A percentile compares a stretch with the other conserved stretches of the same genome.
phyloP scores from a whole-genome alignment of 2,113 vertebrate species.

The Mesitornis unicolor region DNA sequence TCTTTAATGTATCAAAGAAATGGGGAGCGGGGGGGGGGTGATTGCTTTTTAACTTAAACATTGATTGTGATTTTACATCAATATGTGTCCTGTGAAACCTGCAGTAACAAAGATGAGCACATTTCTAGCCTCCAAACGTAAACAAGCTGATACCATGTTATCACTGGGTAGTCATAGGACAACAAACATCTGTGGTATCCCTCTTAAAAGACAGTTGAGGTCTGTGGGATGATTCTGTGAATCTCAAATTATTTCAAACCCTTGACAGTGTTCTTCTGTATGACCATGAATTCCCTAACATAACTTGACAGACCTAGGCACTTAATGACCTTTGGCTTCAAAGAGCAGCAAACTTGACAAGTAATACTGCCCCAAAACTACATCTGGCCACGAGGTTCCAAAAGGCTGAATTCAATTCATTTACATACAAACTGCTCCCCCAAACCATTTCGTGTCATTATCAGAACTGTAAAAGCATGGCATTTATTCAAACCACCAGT shows the following conservation, averaged over 20 bases:
- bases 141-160: neutral
- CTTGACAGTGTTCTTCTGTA: neutral
- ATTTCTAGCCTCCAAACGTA: neutral
- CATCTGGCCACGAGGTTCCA: neutral
- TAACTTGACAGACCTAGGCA: neutral
- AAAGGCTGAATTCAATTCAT: neutral
- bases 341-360: neutral
- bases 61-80: neutral
- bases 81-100: neutral
- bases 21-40: rapidly evolving
- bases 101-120: neutral
- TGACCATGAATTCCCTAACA: neutral
- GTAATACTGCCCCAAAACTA: neutral
- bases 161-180: neutral
- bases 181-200: neutral
- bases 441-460: neutral
- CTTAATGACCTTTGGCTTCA: neutral
- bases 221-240: neutral
- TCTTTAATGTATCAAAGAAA: neutral
- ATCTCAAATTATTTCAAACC: neutral
- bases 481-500: neutral
- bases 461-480: neutral
- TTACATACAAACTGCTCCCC: neutral
- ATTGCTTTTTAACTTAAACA: neutral
- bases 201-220: neutral